Conservation (phyloP, 1,140 invertebrate genomes). For the Heliconius congener region DNA sequence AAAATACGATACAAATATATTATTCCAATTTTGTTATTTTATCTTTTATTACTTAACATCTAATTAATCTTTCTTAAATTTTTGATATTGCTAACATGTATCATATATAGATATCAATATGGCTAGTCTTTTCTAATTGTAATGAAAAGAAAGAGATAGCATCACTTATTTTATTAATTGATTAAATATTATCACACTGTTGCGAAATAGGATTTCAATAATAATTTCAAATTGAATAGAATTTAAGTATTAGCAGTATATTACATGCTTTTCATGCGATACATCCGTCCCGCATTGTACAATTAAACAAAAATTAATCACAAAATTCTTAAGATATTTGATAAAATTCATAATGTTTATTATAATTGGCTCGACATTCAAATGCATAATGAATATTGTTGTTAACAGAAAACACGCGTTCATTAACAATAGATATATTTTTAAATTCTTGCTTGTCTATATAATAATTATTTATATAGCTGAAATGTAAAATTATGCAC, state of each 20-base stretch:
- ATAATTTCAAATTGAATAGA: not conserved
- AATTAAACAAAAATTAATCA: not conserved
- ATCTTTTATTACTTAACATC: not conserved
- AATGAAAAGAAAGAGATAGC: slow-evolving; percentile 4
- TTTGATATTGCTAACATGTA: not conserved
- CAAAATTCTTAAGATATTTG: not conserved
- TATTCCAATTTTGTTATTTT: not conserved
- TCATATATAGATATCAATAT: not conserved
- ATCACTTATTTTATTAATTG: not conserved
- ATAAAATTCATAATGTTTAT: not conserved
- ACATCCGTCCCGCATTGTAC: slow-evolving; percentile 9
- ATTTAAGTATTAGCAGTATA: not conserved
- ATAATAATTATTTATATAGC: not conserved
- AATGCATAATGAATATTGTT: not conserved
- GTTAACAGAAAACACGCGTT: not conserved
- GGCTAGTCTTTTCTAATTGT: not conserved
- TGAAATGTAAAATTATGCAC: not conserved
- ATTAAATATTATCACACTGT: not conserved
- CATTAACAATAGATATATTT: not conserved
- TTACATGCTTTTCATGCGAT: slow-evolving; percentile 5
- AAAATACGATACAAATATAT: not conserved
- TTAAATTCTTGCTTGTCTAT: not conserved
- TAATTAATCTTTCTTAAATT: not conserved
- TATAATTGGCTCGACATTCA: not conserved
- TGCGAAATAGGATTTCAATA: not conserved